Evolutionary conservation across 1,140 invertebrate species (phyloP).

Genomic region (Drosophila subpulchrella): DNA sequence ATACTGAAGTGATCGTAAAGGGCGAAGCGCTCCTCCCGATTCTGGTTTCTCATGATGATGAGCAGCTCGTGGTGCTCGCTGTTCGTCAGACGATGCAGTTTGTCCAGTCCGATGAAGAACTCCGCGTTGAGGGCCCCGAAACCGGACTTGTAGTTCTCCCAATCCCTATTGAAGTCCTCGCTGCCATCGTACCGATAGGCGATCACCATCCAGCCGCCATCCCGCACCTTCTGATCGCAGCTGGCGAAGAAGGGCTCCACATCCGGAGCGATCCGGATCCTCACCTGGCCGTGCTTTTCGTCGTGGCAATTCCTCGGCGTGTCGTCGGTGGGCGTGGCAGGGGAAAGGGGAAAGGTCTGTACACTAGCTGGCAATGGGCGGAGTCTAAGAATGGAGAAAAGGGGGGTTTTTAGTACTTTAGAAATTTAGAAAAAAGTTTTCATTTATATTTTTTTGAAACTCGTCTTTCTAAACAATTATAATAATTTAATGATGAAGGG

Average conservation of each 20-base stretch:
- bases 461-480: no score
- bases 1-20: conserved; percentile 88
- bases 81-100: conserved; percentile 86
- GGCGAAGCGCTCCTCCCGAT: conserved; percentile 86
- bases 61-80: conserved; percentile 87
- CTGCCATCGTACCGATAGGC: conserved; percentile 88
- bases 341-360: neutral
- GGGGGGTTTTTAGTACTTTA: no score
- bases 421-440: no score
- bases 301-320: conserved; percentile 46
- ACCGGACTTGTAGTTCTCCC: conserved; percentile 87
- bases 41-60: conserved; percentile 88
- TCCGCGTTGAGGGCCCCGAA: conserved; percentile 87
- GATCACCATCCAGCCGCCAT: conserved; percentile 88
- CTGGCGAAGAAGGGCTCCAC: conserved; percentile 86
- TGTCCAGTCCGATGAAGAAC: conserved; percentile 88
- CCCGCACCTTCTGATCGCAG: conserved; percentile 85
- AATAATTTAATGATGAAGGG: no score
- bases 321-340: conserved; percentile 2
- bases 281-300: conserved; percentile 56
- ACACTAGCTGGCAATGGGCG: neutral
- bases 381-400: neutral
- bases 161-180: conserved; percentile 87
- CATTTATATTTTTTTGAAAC: no score
- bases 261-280: conserved; percentile 30